Evolutionary conservation across 2,888 invertebrate genomes (phyloP).

Genomic region (Phasia obesa): DNA sequence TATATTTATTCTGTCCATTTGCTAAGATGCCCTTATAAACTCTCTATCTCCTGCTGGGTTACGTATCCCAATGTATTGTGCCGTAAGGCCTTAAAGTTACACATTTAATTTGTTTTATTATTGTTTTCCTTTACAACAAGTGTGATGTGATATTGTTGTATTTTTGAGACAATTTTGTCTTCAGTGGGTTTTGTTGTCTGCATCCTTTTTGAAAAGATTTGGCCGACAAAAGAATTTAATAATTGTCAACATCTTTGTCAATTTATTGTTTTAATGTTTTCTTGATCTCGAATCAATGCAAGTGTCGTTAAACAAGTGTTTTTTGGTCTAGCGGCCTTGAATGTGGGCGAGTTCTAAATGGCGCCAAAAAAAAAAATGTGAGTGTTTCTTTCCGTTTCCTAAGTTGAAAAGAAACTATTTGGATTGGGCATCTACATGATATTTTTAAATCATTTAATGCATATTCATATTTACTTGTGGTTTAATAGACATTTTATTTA

Average conservation of each 20-base stretch:
- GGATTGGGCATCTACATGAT: too few relatives aligned
- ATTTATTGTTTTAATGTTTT: slow-evolving; percentile 28
- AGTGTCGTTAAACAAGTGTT: slow-evolving; percentile 68
- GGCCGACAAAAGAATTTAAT: slow-evolving; percentile 63
- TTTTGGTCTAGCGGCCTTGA: slow-evolving; percentile 38
- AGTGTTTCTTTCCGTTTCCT: slow-evolving; percentile 53
- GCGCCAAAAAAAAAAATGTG: slow-evolving; percentile 51
- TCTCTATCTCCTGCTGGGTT: slow-evolving; percentile 40
- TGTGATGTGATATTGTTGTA: slow-evolving; percentile 49
- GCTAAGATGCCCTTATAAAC: neutral
- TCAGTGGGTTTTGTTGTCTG: slow-evolving; percentile 12
- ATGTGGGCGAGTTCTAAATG: slow-evolving; percentile 56
- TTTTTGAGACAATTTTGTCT: slow-evolving; percentile 8
- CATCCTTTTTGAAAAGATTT: slow-evolving; percentile 40
- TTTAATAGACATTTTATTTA: too few relatives aligned
- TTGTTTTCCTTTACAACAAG: slow-evolving; percentile 46
- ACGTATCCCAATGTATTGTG: slow-evolving; percentile 44
- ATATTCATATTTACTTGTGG: too few relatives aligned
- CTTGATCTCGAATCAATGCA: slow-evolving; percentile 31
- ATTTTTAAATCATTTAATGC: too few relatives aligned
- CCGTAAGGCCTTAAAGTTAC: slow-evolving; percentile 43
- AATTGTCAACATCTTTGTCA: slow-evolving; percentile 60
- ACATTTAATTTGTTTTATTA: slow-evolving; percentile 51
- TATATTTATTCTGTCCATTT: slow-evolving; percentile 1
- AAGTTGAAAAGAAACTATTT: slow-evolving; percentile 42